These are phyloP conservation scores for Cheilosia pagana DNA, from an alignment of 2,888 invertebrate genomes.

Conservation along the genomic window DNA sequence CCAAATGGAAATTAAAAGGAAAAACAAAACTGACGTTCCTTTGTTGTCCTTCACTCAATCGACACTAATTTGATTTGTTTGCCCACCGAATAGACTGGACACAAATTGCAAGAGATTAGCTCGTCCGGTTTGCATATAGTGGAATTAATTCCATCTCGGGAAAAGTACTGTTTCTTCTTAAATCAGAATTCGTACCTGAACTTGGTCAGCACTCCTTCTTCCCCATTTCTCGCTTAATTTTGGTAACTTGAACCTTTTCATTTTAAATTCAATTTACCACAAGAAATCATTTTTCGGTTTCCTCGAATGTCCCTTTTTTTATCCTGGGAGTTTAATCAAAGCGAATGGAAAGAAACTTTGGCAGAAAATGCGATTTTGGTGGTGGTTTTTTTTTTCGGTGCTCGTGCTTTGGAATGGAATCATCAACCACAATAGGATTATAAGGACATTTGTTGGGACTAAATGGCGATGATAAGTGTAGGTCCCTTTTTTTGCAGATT, in stretches of 20 bases:
- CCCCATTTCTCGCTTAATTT: neutral
- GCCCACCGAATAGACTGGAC: neutral
- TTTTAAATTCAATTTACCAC: constrained; percentile 45
- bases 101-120: neutral
- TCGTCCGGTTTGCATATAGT: neutral
- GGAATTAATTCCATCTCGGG: neutral
- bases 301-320: constrained; percentile 10
- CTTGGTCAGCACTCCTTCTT: neutral
- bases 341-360: constrained; percentile 21
- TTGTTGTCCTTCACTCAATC: neutral
- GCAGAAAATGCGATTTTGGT: constrained; percentile 38
- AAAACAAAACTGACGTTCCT: neutral
- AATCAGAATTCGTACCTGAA: neutral
- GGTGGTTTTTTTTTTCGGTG: neutral
- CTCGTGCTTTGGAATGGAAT: constrained; percentile 30
- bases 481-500: constrained; percentile 7
- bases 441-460: constrained; percentile 39
- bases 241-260: constrained; percentile 20
- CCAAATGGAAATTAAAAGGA: neutral
- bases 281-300: constrained; percentile 34
- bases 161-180: neutral
- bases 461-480: constrained; percentile 28
- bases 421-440: constrained; percentile 50
- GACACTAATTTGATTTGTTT: constrained; percentile 5
- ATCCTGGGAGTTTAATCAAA: constrained; percentile 13